Evolutionary conservation across 2,797 vertebrate species (phyloP).

Genomic region (Anolis apletophallus): DNA sequence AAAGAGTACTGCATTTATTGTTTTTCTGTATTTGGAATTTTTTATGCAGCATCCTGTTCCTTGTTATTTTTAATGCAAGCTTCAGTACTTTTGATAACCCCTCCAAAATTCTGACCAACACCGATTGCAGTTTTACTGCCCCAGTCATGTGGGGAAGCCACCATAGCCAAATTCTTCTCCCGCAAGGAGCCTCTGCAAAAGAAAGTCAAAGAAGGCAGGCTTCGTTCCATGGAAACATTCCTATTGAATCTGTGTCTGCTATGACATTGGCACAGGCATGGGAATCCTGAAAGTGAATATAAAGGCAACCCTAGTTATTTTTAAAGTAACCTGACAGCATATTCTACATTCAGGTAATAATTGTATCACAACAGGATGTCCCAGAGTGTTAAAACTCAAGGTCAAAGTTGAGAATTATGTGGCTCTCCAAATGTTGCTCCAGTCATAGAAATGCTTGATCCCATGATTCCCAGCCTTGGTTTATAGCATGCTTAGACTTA

Average conservation of each 20-base stretch:
- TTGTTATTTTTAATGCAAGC: neutral
- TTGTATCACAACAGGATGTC: neutral
- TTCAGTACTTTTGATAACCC: neutral
- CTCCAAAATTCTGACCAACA: neutral
- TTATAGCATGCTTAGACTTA: neutral
- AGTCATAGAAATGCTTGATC: too few species aligned
- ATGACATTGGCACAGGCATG: neutral
- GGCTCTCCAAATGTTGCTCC: too few species aligned
- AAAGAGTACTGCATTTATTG: conserved; percentile 46
- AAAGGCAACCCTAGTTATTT: neutral
- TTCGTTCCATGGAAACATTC: neutral
- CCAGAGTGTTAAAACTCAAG: neutral
- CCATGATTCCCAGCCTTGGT: too few species aligned
- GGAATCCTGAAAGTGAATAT: neutral
- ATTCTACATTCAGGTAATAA: neutral
- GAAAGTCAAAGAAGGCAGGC: neutral
- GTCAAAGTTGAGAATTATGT: too few species aligned
- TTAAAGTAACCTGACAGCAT: neutral
- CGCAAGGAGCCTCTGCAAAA: neutral
- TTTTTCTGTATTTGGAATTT: neutral
- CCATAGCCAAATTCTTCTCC: neutral
- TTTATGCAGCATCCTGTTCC: neutral
- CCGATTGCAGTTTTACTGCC: neutral
- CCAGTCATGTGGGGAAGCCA: too few species aligned
- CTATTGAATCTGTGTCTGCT: neutral